Evolutionary conservation across 2,888 invertebrate species (phyloP).

Genomic region (Tineola bisselliella): DNA sequence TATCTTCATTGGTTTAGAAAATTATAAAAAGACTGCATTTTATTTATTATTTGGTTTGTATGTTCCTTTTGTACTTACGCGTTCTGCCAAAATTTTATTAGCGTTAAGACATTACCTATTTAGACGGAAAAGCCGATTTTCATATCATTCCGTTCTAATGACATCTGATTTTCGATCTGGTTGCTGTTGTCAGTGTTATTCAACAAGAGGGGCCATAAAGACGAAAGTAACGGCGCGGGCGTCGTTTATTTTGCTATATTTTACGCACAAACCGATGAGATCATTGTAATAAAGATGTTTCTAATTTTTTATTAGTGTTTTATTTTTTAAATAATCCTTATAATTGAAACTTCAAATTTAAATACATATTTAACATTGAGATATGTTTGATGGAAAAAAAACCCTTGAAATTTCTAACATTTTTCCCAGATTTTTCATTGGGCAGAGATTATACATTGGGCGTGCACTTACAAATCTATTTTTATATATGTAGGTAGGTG

Average conservation of each 20-base stretch:
- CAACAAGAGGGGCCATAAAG: constrained; percentile 26
- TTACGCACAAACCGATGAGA: constrained; percentile 8
- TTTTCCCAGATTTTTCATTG: too few relatives aligned
- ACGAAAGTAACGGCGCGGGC: constrained; percentile 47
- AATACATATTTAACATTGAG: too few relatives aligned
- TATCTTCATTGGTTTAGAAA: neutral
- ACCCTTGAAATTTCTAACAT: too few relatives aligned
- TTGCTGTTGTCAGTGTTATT: neutral
- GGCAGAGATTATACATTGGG: too few relatives aligned
- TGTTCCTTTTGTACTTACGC: constrained; percentile 5
- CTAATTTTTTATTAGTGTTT: neutral
- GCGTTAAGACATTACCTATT: neutral
- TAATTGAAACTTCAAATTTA: too few relatives aligned
- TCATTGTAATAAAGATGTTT: constrained; percentile 7
- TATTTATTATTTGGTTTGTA: neutral
- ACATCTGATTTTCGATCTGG: neutral
- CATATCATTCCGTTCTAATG: too few relatives aligned
- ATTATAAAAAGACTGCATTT: constrained; percentile 6
- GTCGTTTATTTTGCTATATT: constrained; percentile 22
- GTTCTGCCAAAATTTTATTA: neutral
- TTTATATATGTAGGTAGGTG: too few relatives aligned
- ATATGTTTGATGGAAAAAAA: too few relatives aligned
- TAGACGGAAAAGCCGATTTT: too few relatives aligned
- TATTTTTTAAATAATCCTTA: neutral
- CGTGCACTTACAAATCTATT: too few relatives aligned